Evolutionary conservation across 1,140 invertebrate genomes (phyloP).

Genomic region (Hypothenemus hampei): DNA sequence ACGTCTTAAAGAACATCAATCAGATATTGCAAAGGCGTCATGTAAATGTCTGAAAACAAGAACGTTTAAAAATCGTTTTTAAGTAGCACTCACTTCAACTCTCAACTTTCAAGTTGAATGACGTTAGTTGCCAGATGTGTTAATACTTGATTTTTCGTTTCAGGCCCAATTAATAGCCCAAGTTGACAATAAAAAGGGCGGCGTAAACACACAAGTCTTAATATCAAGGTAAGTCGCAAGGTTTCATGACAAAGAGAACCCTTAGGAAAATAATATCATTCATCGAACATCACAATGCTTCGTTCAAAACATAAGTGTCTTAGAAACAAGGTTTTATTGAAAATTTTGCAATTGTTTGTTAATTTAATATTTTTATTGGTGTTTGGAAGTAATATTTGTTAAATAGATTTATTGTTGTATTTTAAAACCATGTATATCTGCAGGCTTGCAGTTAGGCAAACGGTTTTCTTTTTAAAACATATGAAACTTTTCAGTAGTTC

Average conservation of each 20-base stretch:
- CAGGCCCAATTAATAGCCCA: constrained; percentile 43
- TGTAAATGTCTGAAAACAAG: no score
- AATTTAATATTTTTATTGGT: constrained; percentile 23
- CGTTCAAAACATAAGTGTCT: constrained; percentile 38
- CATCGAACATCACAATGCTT: constrained; percentile 43
- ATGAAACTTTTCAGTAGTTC: no score
- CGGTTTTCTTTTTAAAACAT: no score
- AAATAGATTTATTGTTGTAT: constrained; percentile 19
- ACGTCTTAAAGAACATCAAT: no score
- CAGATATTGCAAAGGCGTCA: no score
- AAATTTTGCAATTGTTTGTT: constrained; percentile 4
- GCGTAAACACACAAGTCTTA: constrained; percentile 41
- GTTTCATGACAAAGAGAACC: constrained; percentile 30
- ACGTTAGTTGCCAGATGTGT: no score
- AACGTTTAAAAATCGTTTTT: no score
- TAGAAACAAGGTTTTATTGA: constrained; percentile 24
- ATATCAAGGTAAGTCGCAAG: constrained; percentile 45
- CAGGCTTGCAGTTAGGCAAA: constrained; percentile 34
- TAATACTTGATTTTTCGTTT: constrained; percentile 34
- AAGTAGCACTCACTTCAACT: no score
- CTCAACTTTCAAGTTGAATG: no score
- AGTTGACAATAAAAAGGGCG: constrained; percentile 44
- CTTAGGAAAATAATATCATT: constrained; percentile 36
- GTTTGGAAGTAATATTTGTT: constrained; percentile 28
- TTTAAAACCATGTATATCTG: constrained; percentile 43